Evolutionary conservation across 2,888 invertebrate species (phyloP).

Genomic region (Polydrusus pterygomalis): DNA sequence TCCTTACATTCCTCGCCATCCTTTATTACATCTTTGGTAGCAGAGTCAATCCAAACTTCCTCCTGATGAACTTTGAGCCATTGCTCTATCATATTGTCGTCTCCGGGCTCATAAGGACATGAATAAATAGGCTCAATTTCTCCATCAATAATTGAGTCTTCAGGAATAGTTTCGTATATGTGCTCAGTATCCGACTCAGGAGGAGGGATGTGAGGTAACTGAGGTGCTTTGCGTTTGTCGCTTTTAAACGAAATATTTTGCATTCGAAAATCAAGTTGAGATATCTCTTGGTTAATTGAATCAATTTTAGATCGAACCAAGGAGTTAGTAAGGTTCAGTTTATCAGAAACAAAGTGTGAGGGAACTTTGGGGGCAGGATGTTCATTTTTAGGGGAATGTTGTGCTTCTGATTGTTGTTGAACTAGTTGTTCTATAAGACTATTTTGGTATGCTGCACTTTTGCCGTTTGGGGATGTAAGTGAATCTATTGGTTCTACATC

Average conservation of each 20-base stretch:
- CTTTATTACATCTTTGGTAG: conserved; percentile 50
- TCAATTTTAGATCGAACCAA: conserved; percentile 68
- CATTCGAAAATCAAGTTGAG: conserved; percentile 76
- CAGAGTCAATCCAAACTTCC: conserved; percentile 52
- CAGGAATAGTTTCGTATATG: conserved; percentile 80
- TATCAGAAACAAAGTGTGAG: conserved; percentile 66
- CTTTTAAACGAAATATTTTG: conserved; percentile 75
- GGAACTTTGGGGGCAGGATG: conserved; percentile 68
- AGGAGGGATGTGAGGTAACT: conserved; percentile 66
- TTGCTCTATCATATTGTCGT: conserved; percentile 66
- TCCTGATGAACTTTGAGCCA: conserved; percentile 66
- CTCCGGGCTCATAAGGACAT: conserved; percentile 75
- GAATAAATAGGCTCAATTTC: conserved; percentile 78
- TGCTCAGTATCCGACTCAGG: conserved; percentile 77
- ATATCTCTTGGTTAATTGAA: conserved; percentile 75
- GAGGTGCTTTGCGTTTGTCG: conserved; percentile 66
- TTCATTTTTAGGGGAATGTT: conserved; percentile 60
- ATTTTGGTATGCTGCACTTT: conserved; percentile 72
- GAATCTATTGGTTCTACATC: conserved; percentile 63
- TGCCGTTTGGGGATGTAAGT: conserved; percentile 60
- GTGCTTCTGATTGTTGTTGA: conserved; percentile 68
- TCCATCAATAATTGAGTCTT: conserved; percentile 72
- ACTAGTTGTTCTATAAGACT: conserved; percentile 73
- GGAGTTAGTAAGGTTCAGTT: conserved; percentile 68
- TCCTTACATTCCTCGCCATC: conserved; percentile 60